Evolutionary conservation across 2,113 vertebrate genomes (phyloP), one percentile per base, ranked within the genome.

Genomic region (Micronycteris hirsuta): DNA sequence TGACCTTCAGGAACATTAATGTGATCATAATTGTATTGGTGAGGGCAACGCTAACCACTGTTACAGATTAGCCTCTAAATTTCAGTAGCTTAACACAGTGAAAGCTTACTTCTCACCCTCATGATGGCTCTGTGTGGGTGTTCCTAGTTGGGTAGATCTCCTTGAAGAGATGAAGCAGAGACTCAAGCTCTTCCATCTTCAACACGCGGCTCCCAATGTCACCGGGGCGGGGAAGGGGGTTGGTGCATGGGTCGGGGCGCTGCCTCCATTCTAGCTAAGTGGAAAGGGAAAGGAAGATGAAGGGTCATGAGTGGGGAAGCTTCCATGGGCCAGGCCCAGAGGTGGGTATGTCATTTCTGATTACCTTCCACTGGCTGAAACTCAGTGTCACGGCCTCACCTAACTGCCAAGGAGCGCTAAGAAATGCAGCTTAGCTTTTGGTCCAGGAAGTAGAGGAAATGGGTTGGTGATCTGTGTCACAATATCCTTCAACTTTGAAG

Each of bases 401-500:
- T 63, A 76, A 36, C n/a, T 87, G n/a, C 87, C 65, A 74, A 45
- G 41, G 58, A 77, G 26, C 47, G 14, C 36, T 58, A 5, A 43
- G 43, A 77, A 85, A 49, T 36, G 36, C 17, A 83, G 22, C 80
- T 93, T 49, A 89, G 31, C 47, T 91, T 93, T 61, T 16, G 14
- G 11, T 87, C 38, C 49, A 93, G 80, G 33, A 94, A 92, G 61
- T 31, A 76, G 49, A 97, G 43, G 43, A 89, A 89, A 71, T 45
- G 36, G 20, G 38, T 38, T 41, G 65, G 61, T 61, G 38, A 65
- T 92, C 70, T 74, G 3, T 81, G 56, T 97, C 86, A 96, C 74
- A 80, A 31, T 81, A 89, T 67, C 82, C 95, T 71, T 74, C 65
- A 67, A 74, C 88, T 81, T 88, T 93, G 38, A 96, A 91, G 77